These are phyloP conservation scores for Sebastes goodei DNA, from an alignment of 2,797 vertebrate species.

Conservation along the genomic window DNA sequence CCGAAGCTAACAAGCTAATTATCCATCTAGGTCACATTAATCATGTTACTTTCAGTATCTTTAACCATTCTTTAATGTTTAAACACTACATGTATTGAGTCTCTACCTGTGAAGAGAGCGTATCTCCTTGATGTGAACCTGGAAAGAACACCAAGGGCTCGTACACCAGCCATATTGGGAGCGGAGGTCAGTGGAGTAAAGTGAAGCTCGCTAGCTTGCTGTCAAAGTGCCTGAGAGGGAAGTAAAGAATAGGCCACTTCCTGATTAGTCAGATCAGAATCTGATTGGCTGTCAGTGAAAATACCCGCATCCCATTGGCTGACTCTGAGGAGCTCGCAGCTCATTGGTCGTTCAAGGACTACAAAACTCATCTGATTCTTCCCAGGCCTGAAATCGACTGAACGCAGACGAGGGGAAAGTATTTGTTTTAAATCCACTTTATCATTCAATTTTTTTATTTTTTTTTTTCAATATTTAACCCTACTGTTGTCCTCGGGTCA, in stretches of 20 bases:
- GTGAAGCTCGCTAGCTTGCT: conserved; percentile 25
- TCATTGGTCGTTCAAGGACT: conserved; percentile 32
- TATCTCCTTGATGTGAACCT: conserved; percentile 74
- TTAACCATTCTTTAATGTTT: background rate
- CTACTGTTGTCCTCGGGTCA: no score
- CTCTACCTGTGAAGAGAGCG: conserved; percentile 70
- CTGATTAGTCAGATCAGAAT: background rate
- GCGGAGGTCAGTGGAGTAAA: conserved; percentile 68
- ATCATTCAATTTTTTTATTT: background rate
- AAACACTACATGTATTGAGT: fast-evolving
- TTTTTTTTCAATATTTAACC: no score
- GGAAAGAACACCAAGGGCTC: conserved; percentile 80
- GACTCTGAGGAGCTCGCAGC: background rate
- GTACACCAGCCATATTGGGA: conserved; percentile 81
- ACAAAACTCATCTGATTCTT: background rate
- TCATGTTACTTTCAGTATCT: fast-evolving
- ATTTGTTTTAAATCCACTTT: background rate
- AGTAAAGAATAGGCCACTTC: conserved; percentile 8
- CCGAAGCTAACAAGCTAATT: conserved; percentile 49
- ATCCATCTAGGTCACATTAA: background rate
- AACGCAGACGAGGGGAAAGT: background rate
- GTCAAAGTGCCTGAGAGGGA: conserved; percentile 19
- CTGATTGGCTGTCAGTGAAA: conserved; percentile 44
- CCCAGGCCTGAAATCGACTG: background rate
- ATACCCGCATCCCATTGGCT: conserved; percentile 28